phyloP scores from a whole-genome alignment of 1,140 invertebrate genomes.

The Pissodes strobi region DNA sequence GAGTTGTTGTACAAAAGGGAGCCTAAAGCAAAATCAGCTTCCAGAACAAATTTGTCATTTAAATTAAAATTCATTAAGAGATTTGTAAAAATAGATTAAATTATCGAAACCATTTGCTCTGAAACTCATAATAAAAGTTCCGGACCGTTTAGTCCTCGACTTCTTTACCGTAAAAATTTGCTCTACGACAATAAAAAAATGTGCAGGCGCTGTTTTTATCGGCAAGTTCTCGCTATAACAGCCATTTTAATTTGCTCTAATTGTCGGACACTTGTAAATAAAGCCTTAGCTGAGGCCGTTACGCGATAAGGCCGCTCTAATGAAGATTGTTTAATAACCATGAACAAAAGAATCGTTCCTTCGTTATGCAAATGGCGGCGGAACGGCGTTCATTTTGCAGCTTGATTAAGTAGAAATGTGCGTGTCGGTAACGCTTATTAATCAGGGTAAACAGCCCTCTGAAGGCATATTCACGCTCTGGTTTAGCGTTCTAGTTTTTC shows the following conservation, averaged over 20 bases:
- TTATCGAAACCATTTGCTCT: too few relatives aligned
- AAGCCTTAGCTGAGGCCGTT: constrained; percentile 17
- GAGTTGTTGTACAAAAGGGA: too few relatives aligned
- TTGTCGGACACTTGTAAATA: constrained; percentile 26
- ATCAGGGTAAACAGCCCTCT: constrained; percentile 10
- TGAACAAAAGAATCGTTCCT: constrained; percentile 35
- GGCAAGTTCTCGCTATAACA: background rate
- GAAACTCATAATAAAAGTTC: too few relatives aligned
- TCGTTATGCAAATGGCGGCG: constrained; percentile 31
- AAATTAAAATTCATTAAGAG: too few relatives aligned
- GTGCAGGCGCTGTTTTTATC: background rate
- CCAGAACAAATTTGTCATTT: too few relatives aligned
- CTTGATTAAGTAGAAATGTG: constrained; percentile 37
- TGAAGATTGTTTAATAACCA: constrained; percentile 37
- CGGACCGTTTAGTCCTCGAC: too few relatives aligned
- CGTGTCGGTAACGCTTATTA: constrained; percentile 26
- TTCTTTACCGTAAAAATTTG: too few relatives aligned
- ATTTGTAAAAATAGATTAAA: too few relatives aligned
- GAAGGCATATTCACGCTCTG: constrained; percentile 10
- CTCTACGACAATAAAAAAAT: too few relatives aligned
- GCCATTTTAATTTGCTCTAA: constrained; percentile 28
- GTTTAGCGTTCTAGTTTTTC: constrained; percentile 19
- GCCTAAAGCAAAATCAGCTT: too few relatives aligned
- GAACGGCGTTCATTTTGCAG: constrained; percentile 27
- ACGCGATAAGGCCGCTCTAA: constrained; percentile 27